Percentiles rank a stretch among this genome's conserved stretches.
phyloP scores from a whole-genome alignment of 2,797 vertebrate species.

The Takifugu ocellatus region DNA sequence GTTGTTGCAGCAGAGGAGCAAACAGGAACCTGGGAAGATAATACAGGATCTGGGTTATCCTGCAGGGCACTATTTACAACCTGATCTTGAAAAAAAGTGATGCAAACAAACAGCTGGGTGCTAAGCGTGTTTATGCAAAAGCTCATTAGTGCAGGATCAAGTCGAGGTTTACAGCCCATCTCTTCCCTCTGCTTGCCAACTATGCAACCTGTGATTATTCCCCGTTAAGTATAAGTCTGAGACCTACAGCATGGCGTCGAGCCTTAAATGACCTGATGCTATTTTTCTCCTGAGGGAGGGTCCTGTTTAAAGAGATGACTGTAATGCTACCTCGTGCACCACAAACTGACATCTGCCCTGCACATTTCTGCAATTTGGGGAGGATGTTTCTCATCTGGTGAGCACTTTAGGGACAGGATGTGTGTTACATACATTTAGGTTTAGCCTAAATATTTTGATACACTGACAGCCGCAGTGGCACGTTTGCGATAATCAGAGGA shows the following conservation, averaged over 20 bases:
- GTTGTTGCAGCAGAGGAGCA: conserved; percentile 30
- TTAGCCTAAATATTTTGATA: conserved; percentile 16
- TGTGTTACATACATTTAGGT: conserved; percentile 45
- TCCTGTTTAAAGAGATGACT: conserved; percentile 43
- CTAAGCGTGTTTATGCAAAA: conserved; percentile 40
- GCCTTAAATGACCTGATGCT: conserved; percentile 45
- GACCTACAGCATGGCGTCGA: conserved; percentile 49
- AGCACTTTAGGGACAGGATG: conserved; percentile 25
- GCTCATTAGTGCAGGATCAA: conserved; percentile 50
- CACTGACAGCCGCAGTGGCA: not conserved
- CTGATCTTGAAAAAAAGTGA: conserved; percentile 54
- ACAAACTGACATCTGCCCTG: conserved; percentile 74
- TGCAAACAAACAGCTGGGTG: conserved; percentile 29
- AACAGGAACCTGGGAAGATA: conserved; percentile 13
- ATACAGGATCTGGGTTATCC: conserved; percentile 15
- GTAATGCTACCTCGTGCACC: conserved; percentile 37
- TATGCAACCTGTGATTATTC: conserved; percentile 56
- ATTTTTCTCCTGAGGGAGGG: conserved; percentile 46
- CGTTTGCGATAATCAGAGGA: conserved; percentile 10
- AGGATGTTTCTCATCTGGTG: conserved; percentile 43
- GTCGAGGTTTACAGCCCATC: conserved; percentile 34
- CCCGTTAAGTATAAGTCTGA: conserved; percentile 37
- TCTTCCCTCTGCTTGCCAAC: conserved; percentile 33
- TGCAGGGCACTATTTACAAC: conserved; percentile 41
- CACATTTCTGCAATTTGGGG: conserved; percentile 68